Evolutionary conservation across 2,888 invertebrate species (phyloP), one percentile per base, ranked within the genome.

Genomic region (Seira musarum): DNA sequence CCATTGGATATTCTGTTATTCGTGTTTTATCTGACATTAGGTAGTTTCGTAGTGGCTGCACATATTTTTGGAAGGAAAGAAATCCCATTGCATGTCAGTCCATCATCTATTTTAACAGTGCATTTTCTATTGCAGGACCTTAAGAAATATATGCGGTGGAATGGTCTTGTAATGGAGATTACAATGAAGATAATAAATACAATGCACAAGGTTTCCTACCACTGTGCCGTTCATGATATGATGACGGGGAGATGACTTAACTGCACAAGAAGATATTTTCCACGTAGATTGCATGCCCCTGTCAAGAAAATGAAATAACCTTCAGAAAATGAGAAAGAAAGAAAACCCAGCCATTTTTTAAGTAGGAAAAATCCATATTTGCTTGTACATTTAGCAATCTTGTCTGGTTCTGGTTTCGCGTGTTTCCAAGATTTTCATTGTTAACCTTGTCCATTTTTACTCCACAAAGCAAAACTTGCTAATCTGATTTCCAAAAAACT

Each of bases 141-240:
- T n/a, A n/a, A 40, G 22, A 22, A 64, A 64, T n/a, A n/a, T 25
- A 22, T 24, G 64, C 30, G 30, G 66, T 66, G n/a, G 21, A 68
- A 68, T 68, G 68, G 49, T 68, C 8, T 49, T 49, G 53, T 49
- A 57, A 69, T 69, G 69, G 30, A 8, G 57, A 69, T 69, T 10
- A 57, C 49, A 25, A 17, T 17, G 57, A 69, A 69, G 69, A 69
- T 69, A 69, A 69, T 57, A 40, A 21, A n/a, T n/a, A n/a, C n/a
- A 49, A 67, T 60, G 21, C 40, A 40, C 40, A 40, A 40, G 40
- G 40, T 8, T 40, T n/a, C n/a, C n/a, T n/a, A n/a, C n/a, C n/a
- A n/a, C n/a, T n/a, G n/a, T n/a, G n/a, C n/a, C n/a, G n/a, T n/a
- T n/a, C n/a, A n/a, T n/a, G n/a, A n/a, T n/a, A n/a, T n/a, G n/a